These are phyloP conservation scores for Bujurquina vittata DNA, from an alignment of 2,113 vertebrate species.

Conservation along the genomic window DNA sequence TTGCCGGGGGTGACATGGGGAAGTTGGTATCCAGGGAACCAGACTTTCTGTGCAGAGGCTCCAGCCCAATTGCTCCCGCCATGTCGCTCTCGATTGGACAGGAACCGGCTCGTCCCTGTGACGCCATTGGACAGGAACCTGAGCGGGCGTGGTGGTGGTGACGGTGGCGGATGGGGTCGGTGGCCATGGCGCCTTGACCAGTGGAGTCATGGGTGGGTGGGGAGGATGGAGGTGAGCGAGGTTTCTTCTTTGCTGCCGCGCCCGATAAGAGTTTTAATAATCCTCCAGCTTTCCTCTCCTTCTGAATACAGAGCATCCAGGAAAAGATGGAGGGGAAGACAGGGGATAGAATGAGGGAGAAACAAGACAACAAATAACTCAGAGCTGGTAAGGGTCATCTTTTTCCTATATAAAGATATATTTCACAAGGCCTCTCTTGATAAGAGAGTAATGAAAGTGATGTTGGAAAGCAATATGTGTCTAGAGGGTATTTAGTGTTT, in stretches of 20 bases:
- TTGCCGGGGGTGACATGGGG: constrained; percentile 88
- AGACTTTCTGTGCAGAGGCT: constrained; percentile 95
- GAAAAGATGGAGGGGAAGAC: not conserved
- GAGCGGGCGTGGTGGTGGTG: constrained; percentile 86
- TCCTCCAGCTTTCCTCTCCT: constrained; percentile 93
- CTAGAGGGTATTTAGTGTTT: not conserved
- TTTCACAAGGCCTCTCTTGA: not conserved
- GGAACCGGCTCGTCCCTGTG: constrained; percentile 86
- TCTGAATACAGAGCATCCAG: constrained; percentile 78
- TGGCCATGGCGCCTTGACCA: constrained; percentile 81
- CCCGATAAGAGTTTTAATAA: constrained; percentile 94
- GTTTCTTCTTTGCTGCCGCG: constrained; percentile 94
- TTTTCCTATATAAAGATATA: not conserved
- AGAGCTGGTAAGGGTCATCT: not conserved
- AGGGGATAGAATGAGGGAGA: not conserved
- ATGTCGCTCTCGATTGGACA: constrained; percentile 97
- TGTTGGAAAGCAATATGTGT: not conserved
- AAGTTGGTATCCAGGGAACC: constrained; percentile 97
- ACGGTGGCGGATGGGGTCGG: constrained; percentile 76
- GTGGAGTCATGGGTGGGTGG: constrained; percentile 89
- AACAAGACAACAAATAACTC: not conserved
- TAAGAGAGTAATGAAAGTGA: not conserved
- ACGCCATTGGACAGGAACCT: constrained; percentile 92
- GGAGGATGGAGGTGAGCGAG: constrained; percentile 90
- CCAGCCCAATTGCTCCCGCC: constrained; percentile 92